Conservation (phyloP, 35 echinoderm and acorn worm genomes). For the Strongylocentrotus purpuratus region DNA sequence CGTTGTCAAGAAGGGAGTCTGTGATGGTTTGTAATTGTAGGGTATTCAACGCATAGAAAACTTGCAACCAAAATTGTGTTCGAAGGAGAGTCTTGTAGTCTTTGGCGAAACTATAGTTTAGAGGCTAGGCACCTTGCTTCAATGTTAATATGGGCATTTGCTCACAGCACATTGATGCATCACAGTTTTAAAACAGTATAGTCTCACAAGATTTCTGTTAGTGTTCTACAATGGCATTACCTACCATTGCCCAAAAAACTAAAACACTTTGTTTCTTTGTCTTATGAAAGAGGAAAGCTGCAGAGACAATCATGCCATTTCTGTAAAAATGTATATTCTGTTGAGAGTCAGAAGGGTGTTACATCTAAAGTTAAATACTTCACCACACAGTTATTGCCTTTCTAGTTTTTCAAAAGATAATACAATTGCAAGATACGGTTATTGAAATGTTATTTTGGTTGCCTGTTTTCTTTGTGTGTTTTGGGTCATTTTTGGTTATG, state of each 20-base stretch:
- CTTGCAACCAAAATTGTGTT: neutral
- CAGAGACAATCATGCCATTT: too few relatives aligned
- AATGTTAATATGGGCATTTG: neutral
- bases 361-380: too few relatives aligned
- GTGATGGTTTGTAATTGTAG: slow-evolving; percentile 8
- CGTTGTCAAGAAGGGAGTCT: neutral
- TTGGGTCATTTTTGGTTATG: neutral
- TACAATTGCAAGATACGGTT: neutral
- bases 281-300: too few relatives aligned
- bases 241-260: too few relatives aligned
- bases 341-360: too few relatives aligned
- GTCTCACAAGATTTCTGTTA: too few relatives aligned
- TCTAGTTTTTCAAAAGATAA: neutral
- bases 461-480: neutral
- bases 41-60: neutral
- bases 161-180: too few relatives aligned
- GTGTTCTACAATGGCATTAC: too few relatives aligned
- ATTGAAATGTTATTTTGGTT: neutral
- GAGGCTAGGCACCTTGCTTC: neutral
- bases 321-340: neutral
- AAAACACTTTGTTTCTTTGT: too few relatives aligned
- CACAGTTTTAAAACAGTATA: too few relatives aligned
- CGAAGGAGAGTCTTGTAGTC: neutral
- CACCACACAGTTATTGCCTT: too few relatives aligned
- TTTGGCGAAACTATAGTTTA: neutral